Base-by-base conservation (phyloP, 1,140 invertebrate species). In the Psix sp. region DNA sequence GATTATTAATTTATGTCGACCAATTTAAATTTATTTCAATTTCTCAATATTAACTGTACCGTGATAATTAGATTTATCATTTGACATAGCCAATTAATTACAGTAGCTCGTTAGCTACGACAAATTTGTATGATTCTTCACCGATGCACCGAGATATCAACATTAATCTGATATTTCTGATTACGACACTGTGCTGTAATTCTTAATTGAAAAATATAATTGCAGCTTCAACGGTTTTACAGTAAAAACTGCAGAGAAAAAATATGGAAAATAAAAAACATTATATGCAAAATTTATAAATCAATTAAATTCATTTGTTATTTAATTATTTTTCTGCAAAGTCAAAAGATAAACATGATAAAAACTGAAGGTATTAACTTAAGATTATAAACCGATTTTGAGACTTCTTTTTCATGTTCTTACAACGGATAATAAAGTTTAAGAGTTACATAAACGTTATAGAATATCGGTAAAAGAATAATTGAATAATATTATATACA, bases 21-120 rank as follows among this genome's bases (percentile, higher is more conserved):
- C 43, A 38, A 9, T 10, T 57, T 10, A 21, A 52, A 59, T 68
- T 68, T 60, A 63, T 74, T 65, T 68, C 39, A 65, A 65, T 68
- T 56, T 68, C 59, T 31, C 59, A 46, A 68, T 60, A 65, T 68
- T 68, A 65, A 39, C 45, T 74, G 65, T 59, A 17, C 11, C 72
- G 72, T 74, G 52, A 56, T 51, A 74, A 68, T 74, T 68, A 68
- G 63, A 74, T 66, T 57, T 68, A 74, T 74, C 71, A 65, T 57
- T 63, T 16, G 9, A 29, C 20, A 17, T 11, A 24, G 49, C 29
- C 71, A 74, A 74, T 74, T 74, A 74, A 68, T 68, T 74, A 67
- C 31, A 45, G 52, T 59, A 35, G 71, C 71, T 67, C 63, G 71
- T 74, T 74, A 67, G 49, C 45, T 36, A 11, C 36, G 49, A 67